These are phyloP conservation scores for Eristalinus aeneus DNA, from an alignment of 2,888 invertebrate genomes.

Conservation along the genomic window DNA sequence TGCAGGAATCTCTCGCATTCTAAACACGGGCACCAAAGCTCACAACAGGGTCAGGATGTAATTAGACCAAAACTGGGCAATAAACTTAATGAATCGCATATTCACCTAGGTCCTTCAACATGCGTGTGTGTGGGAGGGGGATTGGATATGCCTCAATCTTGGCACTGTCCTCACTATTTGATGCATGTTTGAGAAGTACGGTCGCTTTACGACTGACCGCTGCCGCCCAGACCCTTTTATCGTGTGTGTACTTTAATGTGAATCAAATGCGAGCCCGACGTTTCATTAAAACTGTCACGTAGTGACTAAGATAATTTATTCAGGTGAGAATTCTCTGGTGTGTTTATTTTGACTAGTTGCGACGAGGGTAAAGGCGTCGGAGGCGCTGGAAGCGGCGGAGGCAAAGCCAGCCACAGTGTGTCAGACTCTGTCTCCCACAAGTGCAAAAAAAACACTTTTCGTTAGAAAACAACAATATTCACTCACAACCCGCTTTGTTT, in stretches of 20 bases:
- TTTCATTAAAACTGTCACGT: slow-evolving; percentile 13
- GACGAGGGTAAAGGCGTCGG: too few species aligned
- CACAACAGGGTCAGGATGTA: slow-evolving; percentile 14
- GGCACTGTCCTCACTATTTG: neutral
- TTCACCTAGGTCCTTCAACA: neutral
- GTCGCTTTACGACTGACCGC: neutral
- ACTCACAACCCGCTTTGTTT: neutral
- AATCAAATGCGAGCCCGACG: neutral
- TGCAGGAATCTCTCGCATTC: neutral
- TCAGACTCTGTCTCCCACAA: neutral
- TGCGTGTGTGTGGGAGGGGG: neutral
- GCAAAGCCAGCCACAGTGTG: too few species aligned
- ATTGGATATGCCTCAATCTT: neutral
- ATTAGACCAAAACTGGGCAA: neutral
- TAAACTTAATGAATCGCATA: neutral
- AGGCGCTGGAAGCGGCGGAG: too few species aligned
- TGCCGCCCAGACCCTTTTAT: neutral
- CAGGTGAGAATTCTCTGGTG: slow-evolving; percentile 43
- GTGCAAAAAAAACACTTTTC: neutral
- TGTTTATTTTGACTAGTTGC: slow-evolving; percentile 43
- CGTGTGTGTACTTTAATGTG: neutral
- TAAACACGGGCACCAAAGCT: slow-evolving; percentile 39
- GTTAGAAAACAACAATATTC: neutral
- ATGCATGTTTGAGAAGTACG: neutral
- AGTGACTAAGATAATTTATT: slow-evolving; percentile 42